Evolutionary conservation across 2,113 vertebrate species (phyloP).

Genomic region (Ceratotherium simum): DNA sequence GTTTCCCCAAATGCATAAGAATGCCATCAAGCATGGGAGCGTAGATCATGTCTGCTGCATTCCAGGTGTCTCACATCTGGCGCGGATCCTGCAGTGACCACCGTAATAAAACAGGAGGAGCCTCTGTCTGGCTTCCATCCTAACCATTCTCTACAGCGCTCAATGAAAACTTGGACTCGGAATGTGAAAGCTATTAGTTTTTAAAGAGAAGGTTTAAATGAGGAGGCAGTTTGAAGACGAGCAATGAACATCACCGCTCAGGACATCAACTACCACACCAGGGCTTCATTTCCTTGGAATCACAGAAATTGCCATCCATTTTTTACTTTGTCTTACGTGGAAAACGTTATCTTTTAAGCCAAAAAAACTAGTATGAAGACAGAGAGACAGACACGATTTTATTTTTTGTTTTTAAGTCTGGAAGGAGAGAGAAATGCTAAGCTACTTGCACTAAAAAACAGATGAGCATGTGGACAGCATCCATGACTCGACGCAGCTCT

Average conservation of each 20-base stretch:
- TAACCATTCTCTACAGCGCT: background rate
- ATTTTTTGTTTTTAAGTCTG: background rate
- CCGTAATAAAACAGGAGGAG: constrained; percentile 31
- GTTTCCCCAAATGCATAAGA: constrained; percentile 67
- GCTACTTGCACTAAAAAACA: background rate
- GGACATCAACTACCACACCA: background rate
- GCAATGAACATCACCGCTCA: constrained; percentile 32
- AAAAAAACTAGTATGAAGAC: background rate
- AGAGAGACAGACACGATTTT: background rate
- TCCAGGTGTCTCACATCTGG: constrained; percentile 82
- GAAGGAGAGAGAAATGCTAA: background rate
- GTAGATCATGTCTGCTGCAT: background rate
- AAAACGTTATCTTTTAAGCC: constrained; percentile 15
- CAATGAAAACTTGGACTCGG: constrained; percentile 22
- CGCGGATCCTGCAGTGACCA: constrained; percentile 61
- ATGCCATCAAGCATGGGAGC: constrained; percentile 22
- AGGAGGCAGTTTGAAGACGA: background rate
- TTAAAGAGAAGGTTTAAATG: background rate
- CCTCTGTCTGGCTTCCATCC: background rate
- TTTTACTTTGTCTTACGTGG: constrained; percentile 23
- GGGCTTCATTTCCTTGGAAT: background rate
- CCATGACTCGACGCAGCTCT: background rate
- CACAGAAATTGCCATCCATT: background rate
- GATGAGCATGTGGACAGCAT: background rate
- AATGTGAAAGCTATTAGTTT: background rate